Evolutionary conservation across 2,113 vertebrate genomes (phyloP), one percentile per base, ranked within the genome.

Genomic region (Dryoscopus gambensis): DNA sequence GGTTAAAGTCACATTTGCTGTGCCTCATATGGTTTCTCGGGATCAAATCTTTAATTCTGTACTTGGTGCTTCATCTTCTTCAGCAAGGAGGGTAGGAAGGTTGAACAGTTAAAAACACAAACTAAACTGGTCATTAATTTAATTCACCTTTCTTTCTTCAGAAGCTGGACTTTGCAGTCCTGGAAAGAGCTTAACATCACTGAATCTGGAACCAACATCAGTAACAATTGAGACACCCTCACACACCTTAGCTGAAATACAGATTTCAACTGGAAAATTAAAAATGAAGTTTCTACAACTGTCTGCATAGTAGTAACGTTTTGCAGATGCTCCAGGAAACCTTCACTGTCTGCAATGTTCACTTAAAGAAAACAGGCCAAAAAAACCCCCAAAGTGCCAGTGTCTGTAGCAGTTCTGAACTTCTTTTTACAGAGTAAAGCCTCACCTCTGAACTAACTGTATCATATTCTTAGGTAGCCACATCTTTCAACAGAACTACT

Each of bases 351-450:
- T 55, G 6, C 82, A n/a, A 5, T 2, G 20, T 22, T 77, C 50
- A 20, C 1, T 21, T 27, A 31, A 59, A 86, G 37, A 24, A 37
- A 91, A 35, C 6, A 31, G 6, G 8, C 47, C 23, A 3, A 50
- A 70, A 42, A n/a, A n/a, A 21, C 3, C 3, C 17, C 10, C 1
- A 2, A 37, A 40, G 14, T 31, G 10, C 12, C 28, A 3, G 7
- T 24, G 13, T 22, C 37, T 50, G 15, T 27, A 50, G 7, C 40
- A 40, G 18, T 63, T 56, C 73, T 47, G 28, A 52, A 80, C 37
- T 10, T 12, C 33, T 15, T 20, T 15, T 13, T 15, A 33, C 28
- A 13, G 11, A 2, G 2, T 27, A 44, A 83, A 57, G 46, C 20
- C 33, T 79, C 15, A 39, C 28, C n/a, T 79, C 56, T 46, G 35